A percentile compares a stretch with the other conserved stretches of the same genome.
These are phyloP conservation scores for Calameuta filiformis DNA, from an alignment of 2,888 invertebrate species.

Conservation along the genomic window DNA sequence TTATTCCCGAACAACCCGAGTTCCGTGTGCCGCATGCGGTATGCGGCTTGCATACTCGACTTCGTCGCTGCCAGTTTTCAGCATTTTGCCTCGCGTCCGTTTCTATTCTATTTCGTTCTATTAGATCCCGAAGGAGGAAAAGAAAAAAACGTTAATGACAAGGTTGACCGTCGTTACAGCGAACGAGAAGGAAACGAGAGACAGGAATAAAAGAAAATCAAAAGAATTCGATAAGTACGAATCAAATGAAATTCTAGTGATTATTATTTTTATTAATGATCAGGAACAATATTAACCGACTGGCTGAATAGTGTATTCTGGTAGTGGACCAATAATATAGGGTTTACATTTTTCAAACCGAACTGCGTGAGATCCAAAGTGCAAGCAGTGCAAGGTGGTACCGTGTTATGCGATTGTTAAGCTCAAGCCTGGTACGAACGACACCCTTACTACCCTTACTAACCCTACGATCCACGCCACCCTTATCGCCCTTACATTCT, in stretches of 20 bases:
- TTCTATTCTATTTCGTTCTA: conserved; percentile 36
- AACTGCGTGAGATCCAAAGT: background rate
- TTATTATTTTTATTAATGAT: background rate
- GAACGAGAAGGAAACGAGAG: background rate
- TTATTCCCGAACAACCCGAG: conserved; percentile 61
- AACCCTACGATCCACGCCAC: background rate
- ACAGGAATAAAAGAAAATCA: background rate
- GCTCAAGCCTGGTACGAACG: background rate
- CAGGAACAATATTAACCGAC: background rate
- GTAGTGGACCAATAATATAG: background rate
- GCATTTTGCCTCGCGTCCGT: background rate
- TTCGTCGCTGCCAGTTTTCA: background rate
- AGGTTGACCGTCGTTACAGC: background rate
- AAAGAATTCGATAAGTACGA: background rate
- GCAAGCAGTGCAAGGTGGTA: conserved; percentile 25
- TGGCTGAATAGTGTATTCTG: background rate
- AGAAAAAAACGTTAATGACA: background rate
- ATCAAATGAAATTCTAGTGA: background rate
- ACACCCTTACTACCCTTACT: background rate
- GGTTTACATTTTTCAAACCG: background rate
- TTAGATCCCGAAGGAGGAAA: conserved; percentile 33
- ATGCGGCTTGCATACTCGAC: conserved; percentile 1
- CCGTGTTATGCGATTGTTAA: conserved; percentile 10
- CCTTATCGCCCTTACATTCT: background rate
- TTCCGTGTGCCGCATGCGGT: conserved; percentile 37